Base-by-base conservation (phyloP, 2,113 vertebrate species). In the Hippolais icterina region DNA sequence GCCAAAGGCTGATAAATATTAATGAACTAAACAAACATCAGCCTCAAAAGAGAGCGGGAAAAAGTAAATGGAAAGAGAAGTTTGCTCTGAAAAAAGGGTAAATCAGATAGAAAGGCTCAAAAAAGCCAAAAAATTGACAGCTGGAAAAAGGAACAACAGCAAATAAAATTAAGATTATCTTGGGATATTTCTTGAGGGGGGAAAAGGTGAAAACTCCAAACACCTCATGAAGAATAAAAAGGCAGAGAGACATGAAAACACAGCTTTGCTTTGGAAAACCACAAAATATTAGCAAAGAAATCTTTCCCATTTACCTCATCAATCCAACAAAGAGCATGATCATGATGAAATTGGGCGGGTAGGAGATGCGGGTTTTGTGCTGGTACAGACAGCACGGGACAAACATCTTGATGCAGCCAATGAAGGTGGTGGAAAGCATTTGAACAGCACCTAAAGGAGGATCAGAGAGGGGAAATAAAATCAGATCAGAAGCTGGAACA, bases 321-420 rank as follows among this genome's bases (percentile, higher is more conserved):
- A 99, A 96, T 22, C 99, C 99, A 37, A 99, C 99, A 37, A 99
- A 99, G 15, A 99, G 95, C 99, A 99, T 99, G 77, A 99, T 99
- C 98, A 99, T 99, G 97, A 99, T 81, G 97, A 99, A 99, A 60
- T 99, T 99, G 66, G 99, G 97, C 0, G 99, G 99, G 14, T 98
- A 99, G 24, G 99, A 98, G 1, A 97, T 87, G 65, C 99, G 98
- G 19, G 98, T 59, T 93, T 99, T 99, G 98, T 99, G 99, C 71
- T 99, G 98, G 93, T 99, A 98, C 52, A 99, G 95, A 31, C 99
- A 99, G 96, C 99, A 99, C 0, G 99, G 99, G 6, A 99, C 94
- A 41, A 98, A 99, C 96, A 98, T 99, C 95, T 99, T 99, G 14
- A 99, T 44, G 42, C 98, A 99, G 91, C 99, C 99, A 10, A 99